phyloP scores from a whole-genome alignment of 2,113 vertebrate species.

The Chaetorhynchus papuensis region DNA sequence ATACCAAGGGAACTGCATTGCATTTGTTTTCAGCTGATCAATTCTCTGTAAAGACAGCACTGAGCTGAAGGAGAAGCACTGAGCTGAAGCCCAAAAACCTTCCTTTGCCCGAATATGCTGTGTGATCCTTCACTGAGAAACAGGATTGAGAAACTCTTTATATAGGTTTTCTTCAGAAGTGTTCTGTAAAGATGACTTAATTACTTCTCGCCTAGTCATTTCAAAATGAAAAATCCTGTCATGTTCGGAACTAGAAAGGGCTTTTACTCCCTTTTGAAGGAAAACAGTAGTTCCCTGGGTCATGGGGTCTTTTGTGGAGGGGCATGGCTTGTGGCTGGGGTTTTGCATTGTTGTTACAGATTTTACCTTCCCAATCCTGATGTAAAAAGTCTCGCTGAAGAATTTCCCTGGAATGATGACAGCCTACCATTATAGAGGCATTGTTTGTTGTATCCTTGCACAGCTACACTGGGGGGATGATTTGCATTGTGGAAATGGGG shows the following conservation, averaged over 20 bases:
- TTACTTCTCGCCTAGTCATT: background rate
- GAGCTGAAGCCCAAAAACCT: background rate
- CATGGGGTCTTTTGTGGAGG: background rate
- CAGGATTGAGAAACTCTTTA: background rate
- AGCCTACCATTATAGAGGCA: background rate
- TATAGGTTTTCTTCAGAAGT: background rate
- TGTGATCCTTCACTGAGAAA: background rate
- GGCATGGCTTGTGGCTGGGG: background rate
- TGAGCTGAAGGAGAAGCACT: background rate
- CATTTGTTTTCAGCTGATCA: constrained; percentile 11
- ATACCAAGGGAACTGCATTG: background rate
- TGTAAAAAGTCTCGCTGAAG: background rate
- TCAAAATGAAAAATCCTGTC: background rate
- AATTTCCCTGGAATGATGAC: background rate
- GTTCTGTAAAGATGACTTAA: background rate
- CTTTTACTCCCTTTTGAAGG: background rate
- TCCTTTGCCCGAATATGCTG: background rate
- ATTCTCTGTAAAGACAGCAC: background rate
- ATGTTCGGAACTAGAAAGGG: background rate
- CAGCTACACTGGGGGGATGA: background rate
- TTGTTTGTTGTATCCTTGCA: background rate
- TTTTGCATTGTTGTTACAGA: background rate
- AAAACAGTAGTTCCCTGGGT: background rate
- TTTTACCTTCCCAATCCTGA: background rate
- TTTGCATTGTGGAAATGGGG: background rate